phyloP scores from a whole-genome alignment of 2,797 vertebrate genomes.

The Sebastes reedi region DNA sequence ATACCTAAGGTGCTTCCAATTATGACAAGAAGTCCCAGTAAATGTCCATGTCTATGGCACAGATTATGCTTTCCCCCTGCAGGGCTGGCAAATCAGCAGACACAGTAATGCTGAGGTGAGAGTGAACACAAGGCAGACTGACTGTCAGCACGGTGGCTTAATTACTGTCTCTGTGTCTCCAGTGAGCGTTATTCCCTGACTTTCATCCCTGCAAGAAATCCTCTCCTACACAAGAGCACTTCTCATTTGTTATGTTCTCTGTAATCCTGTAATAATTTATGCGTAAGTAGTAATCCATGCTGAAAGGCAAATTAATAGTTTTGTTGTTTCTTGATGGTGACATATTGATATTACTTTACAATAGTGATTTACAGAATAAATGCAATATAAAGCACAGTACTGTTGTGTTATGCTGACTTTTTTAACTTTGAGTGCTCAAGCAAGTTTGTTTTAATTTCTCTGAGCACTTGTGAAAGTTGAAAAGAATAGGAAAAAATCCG shows the following conservation, averaged over 20 bases:
- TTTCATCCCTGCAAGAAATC: constrained; percentile 64
- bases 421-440: neutral
- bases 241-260: constrained; percentile 25
- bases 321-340: neutral
- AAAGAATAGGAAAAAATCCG: neutral
- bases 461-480: neutral
- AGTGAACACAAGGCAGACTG: constrained; percentile 48
- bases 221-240: constrained; percentile 42
- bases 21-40: neutral
- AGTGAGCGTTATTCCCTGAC: constrained; percentile 62
- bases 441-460: neutral
- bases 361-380: neutral
- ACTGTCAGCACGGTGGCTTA: constrained; percentile 73
- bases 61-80: constrained; percentile 24
- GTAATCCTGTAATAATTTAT: constrained; percentile 49
- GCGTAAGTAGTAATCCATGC: constrained; percentile 42
- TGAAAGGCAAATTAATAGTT: constrained; percentile 11
- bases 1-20: neutral
- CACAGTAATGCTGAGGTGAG: constrained; percentile 60
- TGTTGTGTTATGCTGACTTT: neutral
- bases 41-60: constrained; percentile 10
- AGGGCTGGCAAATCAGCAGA: constrained; percentile 35
- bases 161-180: constrained; percentile 70
- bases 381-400: neutral
- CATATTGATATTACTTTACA: neutral